A percentile compares a stretch with the other conserved stretches of the same genome.
Conservation (phyloP, 2,113 vertebrate genomes). For the Grus americana region DNA sequence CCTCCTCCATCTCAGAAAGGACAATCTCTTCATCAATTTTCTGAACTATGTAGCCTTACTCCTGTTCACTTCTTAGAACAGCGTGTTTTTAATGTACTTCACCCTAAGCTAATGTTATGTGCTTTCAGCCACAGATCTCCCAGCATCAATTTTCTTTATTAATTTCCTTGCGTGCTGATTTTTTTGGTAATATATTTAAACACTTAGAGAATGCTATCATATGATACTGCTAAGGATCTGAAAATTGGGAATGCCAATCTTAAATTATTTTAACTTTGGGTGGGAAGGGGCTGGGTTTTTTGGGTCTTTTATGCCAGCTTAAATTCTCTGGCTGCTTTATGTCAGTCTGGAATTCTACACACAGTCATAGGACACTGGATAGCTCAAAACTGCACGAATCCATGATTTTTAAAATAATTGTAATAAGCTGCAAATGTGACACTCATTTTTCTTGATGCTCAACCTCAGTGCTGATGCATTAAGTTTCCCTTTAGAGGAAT, state of each 20-base stretch:
- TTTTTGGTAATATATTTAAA: background rate
- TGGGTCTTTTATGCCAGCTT: background rate
- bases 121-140: background rate
- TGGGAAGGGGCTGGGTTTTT: background rate
- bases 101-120: background rate
- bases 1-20: background rate
- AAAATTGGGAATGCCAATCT: background rate
- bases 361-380: background rate
- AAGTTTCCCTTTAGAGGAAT: background rate
- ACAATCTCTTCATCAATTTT: background rate
- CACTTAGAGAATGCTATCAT: background rate
- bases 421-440: background rate
- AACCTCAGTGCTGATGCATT: background rate
- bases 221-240: background rate
- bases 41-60: background rate
- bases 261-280: background rate
- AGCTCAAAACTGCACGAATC: background rate
- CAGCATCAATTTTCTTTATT: background rate
- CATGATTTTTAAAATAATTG: background rate
- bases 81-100: background rate
- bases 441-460: background rate
- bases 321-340: background rate
- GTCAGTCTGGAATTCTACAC: background rate
- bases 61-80: background rate
- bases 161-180: background rate